These are phyloP conservation scores for Gallirallus australis DNA, from an alignment of 2,797 vertebrate genomes.

Conservation along the genomic window DNA sequence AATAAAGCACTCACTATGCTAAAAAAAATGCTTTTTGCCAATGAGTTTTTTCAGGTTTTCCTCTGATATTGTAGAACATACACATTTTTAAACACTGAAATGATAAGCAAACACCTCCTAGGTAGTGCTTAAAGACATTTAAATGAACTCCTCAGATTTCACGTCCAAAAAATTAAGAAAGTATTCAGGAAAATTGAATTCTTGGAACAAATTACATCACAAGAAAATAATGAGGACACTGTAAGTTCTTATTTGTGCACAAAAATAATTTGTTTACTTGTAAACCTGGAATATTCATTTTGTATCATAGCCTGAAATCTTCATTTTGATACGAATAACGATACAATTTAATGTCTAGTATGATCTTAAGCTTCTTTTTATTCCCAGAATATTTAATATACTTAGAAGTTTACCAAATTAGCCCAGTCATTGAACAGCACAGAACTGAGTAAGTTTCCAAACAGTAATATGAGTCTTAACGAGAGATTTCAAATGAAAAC, in stretches of 20 bases:
- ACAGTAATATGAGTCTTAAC: conserved; percentile 86
- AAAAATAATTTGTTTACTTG: background rate
- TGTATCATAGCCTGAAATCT: background rate
- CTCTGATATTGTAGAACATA: background rate
- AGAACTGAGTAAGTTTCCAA: conserved; percentile 64
- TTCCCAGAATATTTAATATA: background rate
- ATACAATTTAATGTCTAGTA: background rate
- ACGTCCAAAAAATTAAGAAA: background rate
- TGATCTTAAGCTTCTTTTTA: background rate
- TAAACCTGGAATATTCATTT: background rate
- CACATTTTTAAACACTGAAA: background rate
- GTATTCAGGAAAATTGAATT: background rate
- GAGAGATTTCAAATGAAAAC: conserved; percentile 89
- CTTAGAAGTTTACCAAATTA: conserved; percentile 35
- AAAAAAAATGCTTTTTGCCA: background rate
- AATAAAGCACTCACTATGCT: background rate
- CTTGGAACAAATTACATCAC: background rate
- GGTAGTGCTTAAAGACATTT: background rate
- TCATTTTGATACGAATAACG: background rate
- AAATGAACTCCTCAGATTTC: background rate
- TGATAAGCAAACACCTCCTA: background rate
- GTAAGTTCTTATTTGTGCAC: conserved; percentile 34
- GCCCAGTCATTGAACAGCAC: conserved; percentile 43
- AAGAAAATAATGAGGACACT: conserved; percentile 35
- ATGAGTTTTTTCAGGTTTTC: background rate